Evolutionary conservation across 2,797 vertebrate genomes (phyloP), one percentile per base, ranked within the genome.

Genomic region (Eulemur albifrons): DNA sequence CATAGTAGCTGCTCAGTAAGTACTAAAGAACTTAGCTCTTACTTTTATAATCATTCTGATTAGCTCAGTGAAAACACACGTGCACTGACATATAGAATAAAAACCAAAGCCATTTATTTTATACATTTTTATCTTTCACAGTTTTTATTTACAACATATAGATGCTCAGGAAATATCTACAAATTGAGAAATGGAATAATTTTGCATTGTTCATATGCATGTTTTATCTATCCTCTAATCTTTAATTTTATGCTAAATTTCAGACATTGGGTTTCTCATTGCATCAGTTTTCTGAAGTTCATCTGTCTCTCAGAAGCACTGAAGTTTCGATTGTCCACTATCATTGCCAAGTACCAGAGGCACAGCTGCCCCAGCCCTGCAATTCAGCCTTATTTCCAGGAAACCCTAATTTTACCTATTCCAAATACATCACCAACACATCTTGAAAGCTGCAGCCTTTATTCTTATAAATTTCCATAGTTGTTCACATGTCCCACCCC

Each of bases 11-110:
- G 45, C 20, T 88, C 17, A 43, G 50, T 80, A 87, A 93, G 50
- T 50, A 9, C 7, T 85, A 54, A 57, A 61, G 10, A 72, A 77
- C 10, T 72, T 86, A 77, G 23, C 38, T 83, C 32, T 80, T 72
- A 54, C 85, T 88, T 97, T 95, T 87, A 77, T 43, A 54, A 96
- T 81, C n/a, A 82, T 43, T 88, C 20, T 75, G 43, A 80, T 70
- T 84, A 79, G 3, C 35, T 91, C 57, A 63, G 21, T 95, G 54
- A 94, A 96, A 79, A 81, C 43, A 25, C 48, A 23, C 43, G 61
- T 43, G 32, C 6, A 4, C 7, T 89, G 38, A 79, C 12, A 83
- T 80, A 57, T 32, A 59, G 69, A 65, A 85, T 54, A 79, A 70
- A 63, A 90, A 87, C 9, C 54, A 15, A 52, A 80, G 13, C 23